Percentiles rank a stretch among this genome's conserved stretches.
phyloP scores from a whole-genome alignment of 2,888 invertebrate genomes.

The Plebejus melissa region DNA sequence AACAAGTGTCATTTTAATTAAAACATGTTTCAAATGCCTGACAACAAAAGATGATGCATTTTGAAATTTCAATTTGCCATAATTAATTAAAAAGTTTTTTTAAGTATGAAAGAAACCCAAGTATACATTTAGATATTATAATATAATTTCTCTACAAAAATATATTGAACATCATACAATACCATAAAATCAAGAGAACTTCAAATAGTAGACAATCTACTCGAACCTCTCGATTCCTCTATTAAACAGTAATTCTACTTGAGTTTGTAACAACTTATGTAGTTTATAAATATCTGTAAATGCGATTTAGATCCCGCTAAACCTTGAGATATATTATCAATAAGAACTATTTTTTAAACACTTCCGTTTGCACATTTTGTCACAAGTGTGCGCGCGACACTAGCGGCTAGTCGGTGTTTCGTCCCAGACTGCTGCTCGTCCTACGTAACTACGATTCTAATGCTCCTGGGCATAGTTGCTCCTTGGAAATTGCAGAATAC shows the following conservation, averaged over 20 bases:
- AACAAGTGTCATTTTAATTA: too few species aligned
- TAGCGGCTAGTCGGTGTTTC: neutral
- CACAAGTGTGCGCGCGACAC: conserved; percentile 27
- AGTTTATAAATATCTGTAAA: conserved; percentile 7
- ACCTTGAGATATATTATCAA: conserved; percentile 1
- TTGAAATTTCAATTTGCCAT: too few species aligned
- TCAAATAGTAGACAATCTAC: neutral
- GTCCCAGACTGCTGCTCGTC: neutral
- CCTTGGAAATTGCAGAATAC: neutral
- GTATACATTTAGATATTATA: neutral
- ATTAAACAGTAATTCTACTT: neutral
- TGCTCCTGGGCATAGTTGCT: neutral
- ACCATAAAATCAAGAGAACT: neutral
- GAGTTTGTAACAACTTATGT: neutral
- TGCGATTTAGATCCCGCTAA: conserved; percentile 17
- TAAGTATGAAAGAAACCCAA: neutral
- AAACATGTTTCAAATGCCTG: too few species aligned
- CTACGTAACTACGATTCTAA: neutral
- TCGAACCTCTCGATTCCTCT: neutral
- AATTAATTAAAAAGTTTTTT: too few species aligned
- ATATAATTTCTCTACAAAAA: neutral
- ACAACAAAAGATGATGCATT: too few species aligned
- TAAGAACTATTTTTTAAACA: neutral
- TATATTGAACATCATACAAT: neutral
- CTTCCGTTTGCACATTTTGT: conserved; percentile 24